These are phyloP conservation scores for Prochilodus magdalenae DNA, from an alignment of 2,113 vertebrate species.

Conservation along the genomic window DNA sequence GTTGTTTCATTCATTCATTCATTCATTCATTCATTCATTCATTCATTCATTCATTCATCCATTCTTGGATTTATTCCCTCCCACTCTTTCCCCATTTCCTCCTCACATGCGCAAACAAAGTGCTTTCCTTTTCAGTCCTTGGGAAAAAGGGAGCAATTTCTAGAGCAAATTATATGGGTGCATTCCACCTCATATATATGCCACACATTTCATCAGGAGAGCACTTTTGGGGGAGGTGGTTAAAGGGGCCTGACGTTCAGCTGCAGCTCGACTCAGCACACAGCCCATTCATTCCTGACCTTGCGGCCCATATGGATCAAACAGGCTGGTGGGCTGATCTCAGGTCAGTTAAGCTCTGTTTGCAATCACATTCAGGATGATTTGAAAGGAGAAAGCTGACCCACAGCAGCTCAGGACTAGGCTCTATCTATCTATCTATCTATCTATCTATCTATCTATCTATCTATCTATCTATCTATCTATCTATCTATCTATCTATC, in stretches of 20 bases:
- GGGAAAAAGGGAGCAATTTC: slow-evolving; percentile 86
- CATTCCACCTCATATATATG: slow-evolving; percentile 97
- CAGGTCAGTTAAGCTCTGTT: slow-evolving; percentile 23
- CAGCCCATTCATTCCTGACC: slow-evolving; percentile 54
- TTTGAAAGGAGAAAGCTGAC: slow-evolving; percentile 28
- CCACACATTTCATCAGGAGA: slow-evolving; percentile 92
- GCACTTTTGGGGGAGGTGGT: slow-evolving; percentile 85
- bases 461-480: too few relatives aligned
- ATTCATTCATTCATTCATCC: slow-evolving; percentile 29
- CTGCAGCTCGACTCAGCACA: slow-evolving; percentile 54
- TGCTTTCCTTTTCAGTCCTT: slow-evolving; percentile 82
- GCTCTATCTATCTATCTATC: neutral
- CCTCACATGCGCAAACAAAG: slow-evolving; percentile 37
- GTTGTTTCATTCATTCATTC: neutral
- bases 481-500: too few relatives aligned
- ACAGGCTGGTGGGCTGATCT: slow-evolving; percentile 20
- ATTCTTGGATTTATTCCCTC: slow-evolving; percentile 10
- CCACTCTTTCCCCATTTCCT: slow-evolving; percentile 17
- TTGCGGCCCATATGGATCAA: slow-evolving; percentile 25
- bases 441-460: too few relatives aligned
- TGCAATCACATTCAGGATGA: slow-evolving; percentile 22
- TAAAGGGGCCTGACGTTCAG: slow-evolving; percentile 84
- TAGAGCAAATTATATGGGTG: slow-evolving; percentile 91
- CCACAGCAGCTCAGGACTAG: neutral
- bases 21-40: slow-evolving; percentile 7